Percentiles rank a stretch among this genome's conserved stretches.
Evolutionary conservation across 2,797 vertebrate genomes (phyloP).

Genomic region (Lithobates sylvaticus): DNA sequence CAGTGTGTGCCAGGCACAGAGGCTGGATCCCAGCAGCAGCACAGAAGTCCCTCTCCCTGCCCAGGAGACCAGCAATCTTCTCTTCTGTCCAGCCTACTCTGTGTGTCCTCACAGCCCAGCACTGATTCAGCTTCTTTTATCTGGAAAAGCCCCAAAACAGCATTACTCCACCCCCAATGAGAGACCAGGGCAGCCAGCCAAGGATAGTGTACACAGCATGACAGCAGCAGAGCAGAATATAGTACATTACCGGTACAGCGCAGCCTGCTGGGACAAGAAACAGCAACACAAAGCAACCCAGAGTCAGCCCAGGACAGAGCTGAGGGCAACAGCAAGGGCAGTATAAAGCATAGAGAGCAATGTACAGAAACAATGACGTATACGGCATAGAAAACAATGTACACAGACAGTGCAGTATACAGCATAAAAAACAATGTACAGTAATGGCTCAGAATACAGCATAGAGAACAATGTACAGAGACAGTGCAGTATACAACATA

Average conservation of each 20-base stretch:
- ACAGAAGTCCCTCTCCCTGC: not conserved
- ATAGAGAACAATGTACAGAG: not conserved
- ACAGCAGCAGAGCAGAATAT: not conserved
- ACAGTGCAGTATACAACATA: not conserved
- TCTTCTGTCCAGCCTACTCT: constrained; percentile 15
- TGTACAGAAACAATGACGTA: not conserved
- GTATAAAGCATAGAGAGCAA: not conserved
- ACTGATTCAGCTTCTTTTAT: constrained; percentile 60
- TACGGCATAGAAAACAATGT: not conserved
- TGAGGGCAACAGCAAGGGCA: not conserved
- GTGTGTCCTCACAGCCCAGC: constrained; percentile 35
- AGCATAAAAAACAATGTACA: not conserved
- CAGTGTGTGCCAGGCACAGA: not conserved
- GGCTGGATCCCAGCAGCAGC: not conserved
- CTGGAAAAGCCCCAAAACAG: constrained; percentile 54
- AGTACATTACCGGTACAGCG: not conserved
- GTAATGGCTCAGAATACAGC: not conserved
- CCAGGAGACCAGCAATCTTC: not conserved
- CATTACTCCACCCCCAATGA: constrained; percentile 48
- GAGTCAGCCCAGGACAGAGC: not conserved
- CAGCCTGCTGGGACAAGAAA: too few relatives aligned
- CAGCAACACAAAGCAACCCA: too few relatives aligned
- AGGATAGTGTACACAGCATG: constrained; percentile 2
- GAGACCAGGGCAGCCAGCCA: constrained; percentile 35
- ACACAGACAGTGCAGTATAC: not conserved